Base-by-base conservation (phyloP, 2,113 vertebrate species). In the Elaphurus davidianus region DNA sequence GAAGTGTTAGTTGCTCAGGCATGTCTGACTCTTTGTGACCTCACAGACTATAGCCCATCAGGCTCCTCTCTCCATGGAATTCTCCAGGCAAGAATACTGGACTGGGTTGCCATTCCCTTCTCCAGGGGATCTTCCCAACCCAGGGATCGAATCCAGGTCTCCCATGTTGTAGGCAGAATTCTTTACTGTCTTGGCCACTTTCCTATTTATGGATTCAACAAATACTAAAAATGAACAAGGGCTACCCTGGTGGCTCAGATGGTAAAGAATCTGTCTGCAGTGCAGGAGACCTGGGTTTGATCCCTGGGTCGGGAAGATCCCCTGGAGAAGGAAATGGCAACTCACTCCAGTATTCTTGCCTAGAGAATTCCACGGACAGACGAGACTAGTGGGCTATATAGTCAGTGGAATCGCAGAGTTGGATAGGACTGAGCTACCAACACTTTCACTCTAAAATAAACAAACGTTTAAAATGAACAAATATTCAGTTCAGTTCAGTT, bases 41-140 rank as follows among this genome's bases (percentile, higher is more conserved):
- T 0, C 40, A 43, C 0, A 0, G 12, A 76, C 71, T 76, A 0
- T 27, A 76, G 71, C 12, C 71, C 12, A 14, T 14, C 40, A 43
- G 40, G 12, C 71, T 76, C 71, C 40, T 43, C 40, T 76, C 23
- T 76, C 23, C 71, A 27, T 76, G 71, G 36, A 76, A 14, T 76
- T 43, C 71, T 76, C 71, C 71, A 43, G 36, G 71, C 40, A 76
- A 76, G 40, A 43, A 7, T 76, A 43, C 23, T 27, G 12, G 40
- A 76, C 21, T 76, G 36, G 12, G 36, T 76, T 76, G 71, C 71
- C 23, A 76, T 76, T 43, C 36, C 15, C 71, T 76, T 76, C 12
- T 76, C 23, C 23, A 25, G 11, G 23, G 23, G 71, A 27, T 43
- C 71, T 76, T 76, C 21, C 71, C 10, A 23, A 76, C 36, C 23